A percentile compares a stretch with the other conserved stretches of the same genome.
phyloP scores from a whole-genome alignment of 2,888 invertebrate species.

The Drosophila dives region DNA sequence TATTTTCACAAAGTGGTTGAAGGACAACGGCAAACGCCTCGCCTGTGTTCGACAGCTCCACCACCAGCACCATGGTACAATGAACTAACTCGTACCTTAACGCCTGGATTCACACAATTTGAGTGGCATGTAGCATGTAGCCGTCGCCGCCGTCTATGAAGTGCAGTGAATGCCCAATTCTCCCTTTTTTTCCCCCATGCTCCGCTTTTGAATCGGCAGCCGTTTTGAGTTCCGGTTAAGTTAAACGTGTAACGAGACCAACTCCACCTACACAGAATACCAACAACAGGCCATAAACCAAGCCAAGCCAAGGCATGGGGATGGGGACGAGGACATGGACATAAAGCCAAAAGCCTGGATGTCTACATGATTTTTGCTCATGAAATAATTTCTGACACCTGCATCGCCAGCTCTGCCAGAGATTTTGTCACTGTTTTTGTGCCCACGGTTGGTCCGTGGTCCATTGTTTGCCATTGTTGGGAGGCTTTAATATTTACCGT shows the following conservation, averaged over 20 bases:
- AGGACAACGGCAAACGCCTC: constrained; percentile 6
- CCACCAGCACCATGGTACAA: constrained; percentile 66
- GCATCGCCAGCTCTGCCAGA: constrained; percentile 54
- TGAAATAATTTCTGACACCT: constrained; percentile 72
- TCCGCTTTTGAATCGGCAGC: constrained; percentile 29
- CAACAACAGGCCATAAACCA: constrained; percentile 73
- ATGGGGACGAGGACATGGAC: not conserved
- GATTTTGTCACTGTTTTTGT: constrained; percentile 28
- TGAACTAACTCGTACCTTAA: constrained; percentile 81
- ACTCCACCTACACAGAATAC: constrained; percentile 64
- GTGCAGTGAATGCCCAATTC: constrained; percentile 58
- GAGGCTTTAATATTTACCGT: constrained; percentile 75
- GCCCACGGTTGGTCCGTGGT: constrained; percentile 2
- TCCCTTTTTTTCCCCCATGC: not conserved
- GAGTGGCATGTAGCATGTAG: constrained; percentile 68
- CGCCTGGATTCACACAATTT: constrained; percentile 81
- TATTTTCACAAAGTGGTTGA: constrained; percentile 63
- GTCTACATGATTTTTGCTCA: constrained; percentile 77
- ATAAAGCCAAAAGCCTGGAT: constrained; percentile 46
- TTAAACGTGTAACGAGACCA: constrained; percentile 73
- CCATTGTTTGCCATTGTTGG: constrained; percentile 67
- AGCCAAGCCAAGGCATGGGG: constrained; percentile 34
- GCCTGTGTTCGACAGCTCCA: not conserved
- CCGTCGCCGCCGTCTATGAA: constrained; percentile 66
- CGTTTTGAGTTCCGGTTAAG: constrained; percentile 67